Evolutionary conservation across 2,113 vertebrate species (phyloP).

Genomic region (Onychostruthus taczanowskii): DNA sequence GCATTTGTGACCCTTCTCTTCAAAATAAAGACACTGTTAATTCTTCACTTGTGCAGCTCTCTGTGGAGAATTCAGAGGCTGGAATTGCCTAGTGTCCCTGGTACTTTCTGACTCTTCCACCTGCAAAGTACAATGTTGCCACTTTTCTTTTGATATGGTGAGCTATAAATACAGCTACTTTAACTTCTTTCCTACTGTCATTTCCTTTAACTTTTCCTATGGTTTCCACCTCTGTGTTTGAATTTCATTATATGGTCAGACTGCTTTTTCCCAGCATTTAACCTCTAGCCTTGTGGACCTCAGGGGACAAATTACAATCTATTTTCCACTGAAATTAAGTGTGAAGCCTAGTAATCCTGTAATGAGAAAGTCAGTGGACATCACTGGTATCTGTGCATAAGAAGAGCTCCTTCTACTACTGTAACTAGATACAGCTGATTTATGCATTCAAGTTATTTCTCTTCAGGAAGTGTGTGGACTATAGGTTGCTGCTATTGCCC

Average conservation of each 20-base stretch:
- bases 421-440: background rate
- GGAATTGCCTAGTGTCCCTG: background rate
- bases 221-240: background rate
- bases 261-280: slow-evolving; percentile 9
- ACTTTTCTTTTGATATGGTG: background rate
- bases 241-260: background rate
- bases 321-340: slow-evolving; percentile 29
- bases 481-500: background rate
- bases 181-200: background rate
- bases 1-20: background rate
- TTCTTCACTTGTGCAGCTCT: background rate
- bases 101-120: background rate
- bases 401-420: background rate
- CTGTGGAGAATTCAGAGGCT: background rate
- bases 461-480: background rate
- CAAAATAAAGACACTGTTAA: background rate
- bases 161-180: background rate
- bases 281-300: background rate
- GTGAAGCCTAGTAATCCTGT: background rate
- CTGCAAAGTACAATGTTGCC: background rate
- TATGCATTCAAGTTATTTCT: background rate
- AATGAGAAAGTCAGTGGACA: background rate
- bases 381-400: background rate
- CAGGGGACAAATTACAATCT: background rate
- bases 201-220: background rate